Percentiles rank a stretch among this genome's conserved stretches.
These are phyloP conservation scores for Acromyrmex heyeri DNA, from an alignment of 1,140 invertebrate genomes.

Conservation along the genomic window DNA sequence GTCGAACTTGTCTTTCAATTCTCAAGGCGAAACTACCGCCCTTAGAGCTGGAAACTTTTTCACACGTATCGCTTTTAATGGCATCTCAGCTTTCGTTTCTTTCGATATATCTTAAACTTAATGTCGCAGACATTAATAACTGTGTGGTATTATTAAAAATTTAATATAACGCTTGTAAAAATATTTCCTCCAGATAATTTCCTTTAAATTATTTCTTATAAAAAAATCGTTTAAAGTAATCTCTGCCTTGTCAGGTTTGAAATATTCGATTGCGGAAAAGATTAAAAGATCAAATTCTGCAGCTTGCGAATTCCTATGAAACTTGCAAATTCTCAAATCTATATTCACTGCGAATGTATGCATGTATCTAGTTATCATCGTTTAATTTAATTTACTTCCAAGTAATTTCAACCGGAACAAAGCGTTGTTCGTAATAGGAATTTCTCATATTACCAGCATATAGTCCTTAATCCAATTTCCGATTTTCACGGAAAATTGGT, in stretches of 20 bases:
- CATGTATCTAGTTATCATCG: constrained; percentile 16
- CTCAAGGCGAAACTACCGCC: not conserved
- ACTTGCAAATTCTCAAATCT: not conserved
- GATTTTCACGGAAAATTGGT: constrained; percentile 26
- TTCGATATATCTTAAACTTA: not conserved
- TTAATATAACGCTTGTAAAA: not conserved
- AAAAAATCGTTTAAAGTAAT: constrained; percentile 3
- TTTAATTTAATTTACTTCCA: constrained; percentile 59
- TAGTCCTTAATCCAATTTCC: constrained; percentile 48
- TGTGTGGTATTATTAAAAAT: not conserved
- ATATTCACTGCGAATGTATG: constrained; percentile 19
- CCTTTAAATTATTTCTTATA: not conserved
- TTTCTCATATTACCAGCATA: constrained; percentile 43
- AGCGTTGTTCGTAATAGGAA: constrained; percentile 31
- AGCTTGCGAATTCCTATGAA: constrained; percentile 9
- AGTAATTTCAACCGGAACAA: constrained; percentile 50
- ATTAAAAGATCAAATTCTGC: constrained; percentile 33
- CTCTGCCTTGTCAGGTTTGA: not conserved
- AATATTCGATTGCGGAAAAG: constrained; percentile 1
- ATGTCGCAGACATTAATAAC: not conserved
- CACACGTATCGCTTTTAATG: constrained; percentile 1
- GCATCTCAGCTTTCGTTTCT: not conserved
- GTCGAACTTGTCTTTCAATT: not conserved
- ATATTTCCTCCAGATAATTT: not conserved
- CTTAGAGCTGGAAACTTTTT: not conserved